A percentile compares a stretch with the other conserved stretches of the same genome.
Conservation (phyloP, 2,888 invertebrate genomes). For the Branchellion lobata region DNA sequence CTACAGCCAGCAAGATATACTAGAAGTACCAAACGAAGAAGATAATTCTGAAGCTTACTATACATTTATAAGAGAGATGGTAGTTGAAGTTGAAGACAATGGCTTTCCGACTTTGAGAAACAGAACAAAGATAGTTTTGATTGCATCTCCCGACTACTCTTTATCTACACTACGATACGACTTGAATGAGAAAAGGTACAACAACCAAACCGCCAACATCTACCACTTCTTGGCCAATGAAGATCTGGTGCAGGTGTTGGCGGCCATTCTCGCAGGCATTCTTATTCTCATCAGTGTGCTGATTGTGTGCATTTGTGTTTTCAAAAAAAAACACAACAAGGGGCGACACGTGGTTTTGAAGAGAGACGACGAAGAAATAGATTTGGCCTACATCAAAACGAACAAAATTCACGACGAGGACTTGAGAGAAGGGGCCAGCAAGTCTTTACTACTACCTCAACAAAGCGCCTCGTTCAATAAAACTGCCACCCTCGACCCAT, state of each 20-base stretch:
- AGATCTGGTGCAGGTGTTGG: constrained; percentile 42
- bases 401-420: constrained; percentile 4
- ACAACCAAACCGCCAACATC: constrained; percentile 8
- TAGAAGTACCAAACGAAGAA: background rate
- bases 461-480: background rate
- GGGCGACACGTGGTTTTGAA: background rate
- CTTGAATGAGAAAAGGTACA: background rate
- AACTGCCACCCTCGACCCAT: constrained; percentile 6
- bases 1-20: background rate
- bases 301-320: constrained; percentile 45
- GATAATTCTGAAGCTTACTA: background rate
- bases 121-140: background rate
- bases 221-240: constrained; percentile 46
- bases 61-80: constrained; percentile 21
- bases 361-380: background rate
- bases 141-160: constrained; percentile 2
- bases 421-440: constrained; percentile 19
- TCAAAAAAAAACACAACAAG: constrained; percentile 17
- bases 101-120: constrained; percentile 28
- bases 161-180: background rate
- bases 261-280: constrained; percentile 40
- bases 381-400: constrained; percentile 4
- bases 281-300: constrained; percentile 38
- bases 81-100: constrained; percentile 17
- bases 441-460: constrained; percentile 11